These are phyloP conservation scores for Tetramorium parvispinum DNA, from an alignment of 1,140 invertebrate genomes.

Conservation along the genomic window DNA sequence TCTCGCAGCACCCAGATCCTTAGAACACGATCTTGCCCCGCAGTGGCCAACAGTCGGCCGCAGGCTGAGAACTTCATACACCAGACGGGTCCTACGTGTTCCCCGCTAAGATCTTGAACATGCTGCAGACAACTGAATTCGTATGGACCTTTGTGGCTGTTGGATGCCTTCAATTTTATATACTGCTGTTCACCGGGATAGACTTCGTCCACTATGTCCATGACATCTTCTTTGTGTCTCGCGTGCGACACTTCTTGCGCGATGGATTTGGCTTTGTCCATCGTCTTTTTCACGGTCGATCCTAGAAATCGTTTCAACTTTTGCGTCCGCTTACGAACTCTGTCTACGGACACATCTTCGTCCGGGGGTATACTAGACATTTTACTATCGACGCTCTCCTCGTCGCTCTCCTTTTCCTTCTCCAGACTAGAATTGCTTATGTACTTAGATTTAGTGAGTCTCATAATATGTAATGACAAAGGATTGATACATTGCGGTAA, in stretches of 20 bases:
- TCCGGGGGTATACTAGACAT: constrained; percentile 88
- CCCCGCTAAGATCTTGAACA: constrained; percentile 91
- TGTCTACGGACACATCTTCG: constrained; percentile 85
- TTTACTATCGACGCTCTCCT: constrained; percentile 93
- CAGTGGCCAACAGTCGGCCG: constrained; percentile 96
- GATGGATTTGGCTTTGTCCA: constrained; percentile 95
- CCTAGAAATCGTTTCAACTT: constrained; percentile 94
- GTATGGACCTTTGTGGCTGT: constrained; percentile 97
- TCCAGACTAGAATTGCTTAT: constrained; percentile 91
- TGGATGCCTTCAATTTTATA: constrained; percentile 96
- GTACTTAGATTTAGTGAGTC: constrained; percentile 94
- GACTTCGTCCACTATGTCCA: constrained; percentile 93
- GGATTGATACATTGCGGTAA: constrained; percentile 95
- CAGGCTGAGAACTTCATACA: constrained; percentile 99
- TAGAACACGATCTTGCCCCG: constrained; percentile 97
- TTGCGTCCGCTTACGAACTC: constrained; percentile 85
- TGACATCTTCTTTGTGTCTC: constrained; percentile 93
- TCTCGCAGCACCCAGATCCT: constrained; percentile 97
- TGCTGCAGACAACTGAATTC: constrained; percentile 94
- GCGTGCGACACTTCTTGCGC: constrained; percentile 95
- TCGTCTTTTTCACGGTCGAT: constrained; percentile 94
- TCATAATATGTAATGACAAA: constrained; percentile 97
- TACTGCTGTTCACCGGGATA: constrained; percentile 91
- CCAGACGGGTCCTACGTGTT: constrained; percentile 97
- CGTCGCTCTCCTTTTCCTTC: constrained; percentile 92